Conservation (phyloP, 2,797 vertebrate genomes). For the Spinibarbus caldwelli region DNA sequence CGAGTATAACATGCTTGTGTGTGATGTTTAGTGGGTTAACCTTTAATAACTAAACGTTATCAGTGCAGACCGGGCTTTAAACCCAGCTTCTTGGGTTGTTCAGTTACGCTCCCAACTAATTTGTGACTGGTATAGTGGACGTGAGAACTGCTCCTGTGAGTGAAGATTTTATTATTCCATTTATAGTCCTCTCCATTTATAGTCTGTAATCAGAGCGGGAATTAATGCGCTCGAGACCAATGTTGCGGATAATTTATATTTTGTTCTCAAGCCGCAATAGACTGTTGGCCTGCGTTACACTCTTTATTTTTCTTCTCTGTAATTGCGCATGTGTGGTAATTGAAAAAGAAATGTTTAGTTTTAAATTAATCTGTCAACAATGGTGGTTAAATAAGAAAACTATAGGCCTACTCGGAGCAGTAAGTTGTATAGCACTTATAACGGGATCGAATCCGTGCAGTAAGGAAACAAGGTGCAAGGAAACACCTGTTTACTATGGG, state of each 20-base stretch:
- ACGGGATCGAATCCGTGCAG: constrained; percentile 9
- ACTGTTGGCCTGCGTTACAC: constrained; percentile 2
- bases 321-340: not conserved
- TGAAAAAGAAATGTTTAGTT: constrained; percentile 3
- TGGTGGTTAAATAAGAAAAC: constrained; percentile 27
- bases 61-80: not conserved
- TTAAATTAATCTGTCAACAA: not conserved
- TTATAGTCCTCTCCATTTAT: constrained; percentile 45
- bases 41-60: constrained; percentile 33
- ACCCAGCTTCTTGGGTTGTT: constrained; percentile 1
- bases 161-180: constrained; percentile 46
- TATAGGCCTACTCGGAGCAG: constrained; percentile 16
- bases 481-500: constrained; percentile 83
- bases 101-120: constrained; percentile 26
- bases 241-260: constrained; percentile 49
- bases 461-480: constrained; percentile 55
- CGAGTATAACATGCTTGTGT: not conserved
- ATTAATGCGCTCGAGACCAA: constrained; percentile 51
- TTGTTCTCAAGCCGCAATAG: constrained; percentile 33
- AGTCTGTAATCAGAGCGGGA: constrained; percentile 46
- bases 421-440: constrained; percentile 11
- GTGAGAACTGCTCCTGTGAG: constrained; percentile 26
- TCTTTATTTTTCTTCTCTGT: not conserved
- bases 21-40: constrained; percentile 26
- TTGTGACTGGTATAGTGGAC: constrained; percentile 29